Conservation (phyloP, 2,797 vertebrate genomes). For the Geotrypetes seraphini region DNA sequence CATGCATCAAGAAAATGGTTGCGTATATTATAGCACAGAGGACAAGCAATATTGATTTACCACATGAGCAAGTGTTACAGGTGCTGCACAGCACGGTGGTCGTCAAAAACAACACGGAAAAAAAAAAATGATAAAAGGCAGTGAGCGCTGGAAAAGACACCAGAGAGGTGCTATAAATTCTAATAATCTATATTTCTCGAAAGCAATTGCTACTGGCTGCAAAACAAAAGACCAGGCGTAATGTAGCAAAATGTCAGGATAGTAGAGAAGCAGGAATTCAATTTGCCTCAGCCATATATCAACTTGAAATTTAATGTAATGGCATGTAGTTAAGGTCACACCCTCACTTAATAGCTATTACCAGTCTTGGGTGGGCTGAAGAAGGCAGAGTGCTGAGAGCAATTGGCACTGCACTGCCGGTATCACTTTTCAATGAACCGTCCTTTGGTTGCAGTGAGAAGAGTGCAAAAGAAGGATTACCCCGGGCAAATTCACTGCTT, state of each 20-base stretch:
- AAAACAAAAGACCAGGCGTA: constrained; percentile 45
- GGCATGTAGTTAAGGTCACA: constrained; percentile 43
- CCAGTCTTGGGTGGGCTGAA: constrained; percentile 39
- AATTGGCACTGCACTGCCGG: constrained; percentile 24
- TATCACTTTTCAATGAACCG: constrained; percentile 23
- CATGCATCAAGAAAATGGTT: constrained; percentile 43
- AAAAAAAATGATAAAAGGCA: constrained; percentile 45
- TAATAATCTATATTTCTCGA: constrained; percentile 54
- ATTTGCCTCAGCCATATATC: constrained; percentile 42
- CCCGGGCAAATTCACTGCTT: no score
- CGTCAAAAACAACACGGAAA: constrained; percentile 37
- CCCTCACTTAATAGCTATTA: constrained; percentile 46
- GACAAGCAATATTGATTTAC: constrained; percentile 48
- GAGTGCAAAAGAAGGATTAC: no score
- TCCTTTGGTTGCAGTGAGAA: no score
- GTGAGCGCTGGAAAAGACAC: constrained; percentile 39
- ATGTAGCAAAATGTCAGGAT: constrained; percentile 47
- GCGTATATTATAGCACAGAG: constrained; percentile 44
- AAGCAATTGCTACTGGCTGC: constrained; percentile 48
- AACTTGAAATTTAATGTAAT: constrained; percentile 44
- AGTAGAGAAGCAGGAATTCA: constrained; percentile 46
- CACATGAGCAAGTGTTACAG: constrained; percentile 37
- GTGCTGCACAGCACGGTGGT: constrained; percentile 40
- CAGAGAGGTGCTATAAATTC: constrained; percentile 42
- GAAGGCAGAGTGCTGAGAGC: constrained; percentile 37